A percentile compares a stretch with the other conserved stretches of the same genome.
Evolutionary conservation across 1,140 invertebrate genomes (phyloP).

Genomic region (Diachasma alloeum): DNA sequence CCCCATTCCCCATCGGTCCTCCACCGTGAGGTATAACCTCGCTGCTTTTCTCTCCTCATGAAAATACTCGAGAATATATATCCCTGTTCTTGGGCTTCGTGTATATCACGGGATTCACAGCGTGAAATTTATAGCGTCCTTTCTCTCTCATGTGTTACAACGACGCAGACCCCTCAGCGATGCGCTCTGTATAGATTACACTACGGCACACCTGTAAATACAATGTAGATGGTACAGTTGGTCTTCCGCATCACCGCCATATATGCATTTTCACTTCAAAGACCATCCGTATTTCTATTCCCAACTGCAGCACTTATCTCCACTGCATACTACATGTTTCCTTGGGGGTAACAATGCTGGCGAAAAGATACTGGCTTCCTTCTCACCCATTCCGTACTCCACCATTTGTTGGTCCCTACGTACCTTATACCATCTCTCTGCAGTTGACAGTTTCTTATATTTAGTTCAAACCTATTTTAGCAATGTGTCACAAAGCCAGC

Average conservation of each 20-base stretch:
- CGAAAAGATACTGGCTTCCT: neutral
- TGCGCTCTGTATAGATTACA: conserved; percentile 37
- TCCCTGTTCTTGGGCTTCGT: conserved; percentile 3
- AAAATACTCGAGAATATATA: conserved; percentile 27
- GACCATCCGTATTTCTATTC: conserved; percentile 41
- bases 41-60: neutral
- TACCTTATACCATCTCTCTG: neutral
- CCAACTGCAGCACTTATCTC: conserved; percentile 48
- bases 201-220: conserved; percentile 32
- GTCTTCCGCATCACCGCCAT: neutral
- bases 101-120: conserved; percentile 42
- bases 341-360: conserved; percentile 8
- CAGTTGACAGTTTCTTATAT: neutral
- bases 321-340: conserved; percentile 39
- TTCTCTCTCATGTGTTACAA: conserved; percentile 20
- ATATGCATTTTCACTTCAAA: conserved; percentile 14
- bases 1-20: neutral
- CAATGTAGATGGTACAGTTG: conserved; percentile 5
- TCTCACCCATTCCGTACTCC: neutral
- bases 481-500: neutral
- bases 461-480: neutral
- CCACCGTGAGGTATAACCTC: neutral
- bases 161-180: conserved; percentile 15
- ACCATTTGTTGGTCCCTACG: neutral
- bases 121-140: conserved; percentile 39